phyloP scores from a whole-genome alignment of 2,113 vertebrate genomes.

The Conger conger region DNA sequence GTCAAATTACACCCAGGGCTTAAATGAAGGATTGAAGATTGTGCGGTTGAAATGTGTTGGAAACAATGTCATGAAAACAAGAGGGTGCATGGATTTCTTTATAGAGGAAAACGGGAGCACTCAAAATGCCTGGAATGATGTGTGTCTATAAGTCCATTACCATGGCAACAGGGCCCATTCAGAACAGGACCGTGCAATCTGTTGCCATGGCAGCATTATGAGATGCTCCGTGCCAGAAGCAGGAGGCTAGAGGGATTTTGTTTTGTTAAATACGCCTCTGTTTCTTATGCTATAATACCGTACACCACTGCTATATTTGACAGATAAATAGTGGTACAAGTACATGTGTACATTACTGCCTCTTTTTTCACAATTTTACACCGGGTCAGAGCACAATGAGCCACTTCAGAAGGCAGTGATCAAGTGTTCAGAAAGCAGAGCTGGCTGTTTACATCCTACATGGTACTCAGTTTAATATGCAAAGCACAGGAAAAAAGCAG shows the following conservation, averaged over 20 bases:
- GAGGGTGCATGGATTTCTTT: not conserved
- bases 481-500: not conserved
- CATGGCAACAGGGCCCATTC: slow-evolving; percentile 65
- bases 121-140: not conserved
- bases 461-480: not conserved
- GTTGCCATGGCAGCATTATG: slow-evolving; percentile 75
- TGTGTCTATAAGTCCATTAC: slow-evolving; percentile 59
- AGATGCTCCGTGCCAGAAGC: slow-evolving; percentile 57
- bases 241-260: slow-evolving; percentile 28
- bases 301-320: not conserved
- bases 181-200: slow-evolving; percentile 53
- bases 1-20: not conserved
- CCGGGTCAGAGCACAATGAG: not conserved
- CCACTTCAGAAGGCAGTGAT: not conserved
- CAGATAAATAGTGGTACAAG: not conserved
- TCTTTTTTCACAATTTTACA: not conserved
- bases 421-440: not conserved
- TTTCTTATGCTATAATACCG: not conserved
- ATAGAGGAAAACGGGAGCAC: not conserved
- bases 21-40: not conserved
- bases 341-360: not conserved
- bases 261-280: not conserved
- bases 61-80: not conserved
- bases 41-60: not conserved
- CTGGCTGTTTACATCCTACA: not conserved